Evolutionary conservation across 2,797 vertebrate genomes (phyloP).

Genomic region (Neostethus bicornis): DNA sequence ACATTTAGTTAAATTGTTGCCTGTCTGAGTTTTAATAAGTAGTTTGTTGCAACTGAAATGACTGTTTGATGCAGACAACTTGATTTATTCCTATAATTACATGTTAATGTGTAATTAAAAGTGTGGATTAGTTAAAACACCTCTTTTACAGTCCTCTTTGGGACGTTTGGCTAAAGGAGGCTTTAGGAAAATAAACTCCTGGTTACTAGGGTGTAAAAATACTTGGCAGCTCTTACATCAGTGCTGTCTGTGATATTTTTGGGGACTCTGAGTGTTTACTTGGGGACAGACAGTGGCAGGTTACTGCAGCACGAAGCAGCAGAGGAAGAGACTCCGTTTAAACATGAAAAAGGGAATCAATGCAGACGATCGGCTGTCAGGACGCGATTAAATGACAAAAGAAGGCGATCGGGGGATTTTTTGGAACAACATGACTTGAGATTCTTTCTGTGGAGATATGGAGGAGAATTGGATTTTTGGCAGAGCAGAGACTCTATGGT

Average conservation of each 20-base stretch:
- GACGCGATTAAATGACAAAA: neutral
- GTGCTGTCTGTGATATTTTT: slow-evolving; percentile 74
- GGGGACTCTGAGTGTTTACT: slow-evolving; percentile 60
- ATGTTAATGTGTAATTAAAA: slow-evolving; percentile 38
- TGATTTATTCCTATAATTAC: slow-evolving; percentile 49
- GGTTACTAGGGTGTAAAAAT: slow-evolving; percentile 80
- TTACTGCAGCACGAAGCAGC: slow-evolving; percentile 10
- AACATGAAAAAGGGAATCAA: slow-evolving; percentile 12
- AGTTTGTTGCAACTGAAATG: neutral
- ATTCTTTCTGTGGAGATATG: slow-evolving; percentile 61
- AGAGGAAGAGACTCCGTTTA: neutral
- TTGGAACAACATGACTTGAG: slow-evolving; percentile 66
- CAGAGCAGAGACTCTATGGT: slow-evolving; percentile 47
- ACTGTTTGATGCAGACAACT: neutral
- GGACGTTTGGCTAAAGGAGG: slow-evolving; percentile 25
- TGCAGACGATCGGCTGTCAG: neutral
- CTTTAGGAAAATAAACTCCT: slow-evolving; percentile 53
- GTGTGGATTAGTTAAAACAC: slow-evolving; percentile 36
- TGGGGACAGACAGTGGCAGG: slow-evolving; percentile 61
- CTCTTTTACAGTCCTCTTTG: slow-evolving; percentile 17
- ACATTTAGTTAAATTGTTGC: neutral
- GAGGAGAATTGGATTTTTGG: slow-evolving; percentile 45
- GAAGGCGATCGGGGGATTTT: neutral
- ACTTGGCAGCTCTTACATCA: slow-evolving; percentile 71
- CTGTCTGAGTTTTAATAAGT: neutral